These are phyloP conservation scores for Liposcelis brunnea DNA, from an alignment of 2,888 invertebrate species.

Conservation along the genomic window DNA sequence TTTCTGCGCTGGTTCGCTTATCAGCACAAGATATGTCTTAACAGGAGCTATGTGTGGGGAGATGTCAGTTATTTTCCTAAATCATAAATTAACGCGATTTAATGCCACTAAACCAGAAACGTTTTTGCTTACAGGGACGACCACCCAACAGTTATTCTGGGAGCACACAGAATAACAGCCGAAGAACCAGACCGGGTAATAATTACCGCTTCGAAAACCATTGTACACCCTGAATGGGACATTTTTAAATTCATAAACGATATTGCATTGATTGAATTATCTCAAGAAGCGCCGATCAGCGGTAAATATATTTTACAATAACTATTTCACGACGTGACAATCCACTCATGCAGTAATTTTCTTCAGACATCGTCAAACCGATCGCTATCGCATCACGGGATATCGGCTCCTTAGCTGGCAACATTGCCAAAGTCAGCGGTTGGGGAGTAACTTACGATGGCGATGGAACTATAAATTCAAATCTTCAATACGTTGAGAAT, in stretches of 20 bases:
- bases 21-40: no score
- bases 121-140: no score
- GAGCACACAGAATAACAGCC: neutral
- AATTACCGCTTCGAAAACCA: neutral
- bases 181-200: neutral
- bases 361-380: neutral
- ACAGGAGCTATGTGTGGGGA: no score
- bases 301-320: no score
- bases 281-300: neutral
- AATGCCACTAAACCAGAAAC: no score
- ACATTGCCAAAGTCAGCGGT: neutral
- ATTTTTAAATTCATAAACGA: neutral
- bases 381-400: neutral
- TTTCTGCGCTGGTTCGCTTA: no score
- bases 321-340: no score
- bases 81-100: no score
- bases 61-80: no score
- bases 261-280: neutral
- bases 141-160: neutral
- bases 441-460: neutral
- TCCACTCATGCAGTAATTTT: no score
- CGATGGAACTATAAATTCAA: no score
- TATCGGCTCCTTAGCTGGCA: slow-evolving; percentile 1
- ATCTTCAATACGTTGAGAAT: no score
- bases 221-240: neutral